Evolutionary conservation across 2,113 vertebrate species (phyloP).

Genomic region (Vombatus ursinus): DNA sequence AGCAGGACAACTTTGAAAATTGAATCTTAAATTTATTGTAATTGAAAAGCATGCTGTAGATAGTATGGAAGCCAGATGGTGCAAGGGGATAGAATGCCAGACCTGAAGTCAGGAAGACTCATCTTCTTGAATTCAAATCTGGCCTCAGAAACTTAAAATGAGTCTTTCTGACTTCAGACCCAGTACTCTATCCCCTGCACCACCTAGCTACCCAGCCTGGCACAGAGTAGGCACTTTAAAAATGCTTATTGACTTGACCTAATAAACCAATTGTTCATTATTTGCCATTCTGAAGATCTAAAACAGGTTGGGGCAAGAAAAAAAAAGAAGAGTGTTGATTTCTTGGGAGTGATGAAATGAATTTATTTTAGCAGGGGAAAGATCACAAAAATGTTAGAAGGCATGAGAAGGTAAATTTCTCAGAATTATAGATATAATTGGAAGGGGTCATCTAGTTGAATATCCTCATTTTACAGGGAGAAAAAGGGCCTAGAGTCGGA

Average conservation of each 20-base stretch:
- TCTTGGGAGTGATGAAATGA: no score
- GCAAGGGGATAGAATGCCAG: neutral
- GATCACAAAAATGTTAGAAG: no score
- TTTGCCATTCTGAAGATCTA: no score
- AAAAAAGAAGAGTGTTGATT: no score
- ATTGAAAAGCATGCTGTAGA: neutral
- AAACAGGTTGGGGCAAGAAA: no score
- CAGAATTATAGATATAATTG: no score
- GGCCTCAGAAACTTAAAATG: neutral
- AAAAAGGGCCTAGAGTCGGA: neutral
- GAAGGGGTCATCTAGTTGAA: no score
- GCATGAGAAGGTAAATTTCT: no score
- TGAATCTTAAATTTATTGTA: neutral
- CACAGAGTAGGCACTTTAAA: no score
- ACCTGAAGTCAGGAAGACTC: neutral
- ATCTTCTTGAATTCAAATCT: neutral
- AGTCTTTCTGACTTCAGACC: neutral
- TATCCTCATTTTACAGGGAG: neutral
- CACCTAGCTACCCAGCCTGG: neutral
- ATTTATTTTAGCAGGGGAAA: no score
- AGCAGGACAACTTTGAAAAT: neutral
- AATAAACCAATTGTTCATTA: no score
- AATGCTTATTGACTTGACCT: no score
- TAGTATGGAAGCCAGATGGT: neutral
- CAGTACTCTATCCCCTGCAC: neutral